A percentile compares a stretch with the other conserved stretches of the same genome.
Evolutionary conservation across 2,797 vertebrate species (phyloP).

Genomic region (Poeciliopsis gracilis): DNA sequence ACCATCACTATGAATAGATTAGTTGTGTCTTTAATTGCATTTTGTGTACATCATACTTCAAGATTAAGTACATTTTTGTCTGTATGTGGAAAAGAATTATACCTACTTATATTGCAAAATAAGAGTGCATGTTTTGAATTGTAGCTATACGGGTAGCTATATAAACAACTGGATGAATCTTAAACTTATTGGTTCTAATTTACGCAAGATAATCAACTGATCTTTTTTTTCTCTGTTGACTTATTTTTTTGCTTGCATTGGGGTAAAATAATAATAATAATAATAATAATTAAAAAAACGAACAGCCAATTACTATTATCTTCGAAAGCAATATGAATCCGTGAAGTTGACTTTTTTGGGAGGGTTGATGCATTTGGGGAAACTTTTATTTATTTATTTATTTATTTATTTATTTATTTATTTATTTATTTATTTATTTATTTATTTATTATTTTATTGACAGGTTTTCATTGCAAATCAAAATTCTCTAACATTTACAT

Average conservation of each 20-base stretch:
- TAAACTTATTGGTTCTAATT: neutral
- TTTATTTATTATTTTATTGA: neutral
- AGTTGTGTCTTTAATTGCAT: neutral
- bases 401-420: neutral
- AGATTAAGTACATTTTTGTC: neutral
- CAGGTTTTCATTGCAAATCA: neutral
- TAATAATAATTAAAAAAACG: neutral
- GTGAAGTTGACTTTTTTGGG: neutral
- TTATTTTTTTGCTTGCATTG: neutral
- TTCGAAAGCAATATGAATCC: neutral
- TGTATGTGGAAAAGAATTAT: neutral
- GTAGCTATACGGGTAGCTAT: neutral
- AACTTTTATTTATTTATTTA: neutral
- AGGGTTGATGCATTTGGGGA: neutral
- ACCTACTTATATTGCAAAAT: neutral
- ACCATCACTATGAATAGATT: neutral
- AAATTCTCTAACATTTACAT: neutral
- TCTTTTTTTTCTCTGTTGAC: neutral
- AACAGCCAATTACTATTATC: neutral
- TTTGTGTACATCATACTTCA: neutral
- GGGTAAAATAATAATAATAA: neutral
- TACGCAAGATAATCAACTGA: neutral
- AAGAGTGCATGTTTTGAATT: neutral
- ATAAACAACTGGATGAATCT: neutral
- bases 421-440: neutral